Evolutionary conservation across 2,888 invertebrate species (phyloP).

Genomic region (Caenorhabditis sp.): DNA sequence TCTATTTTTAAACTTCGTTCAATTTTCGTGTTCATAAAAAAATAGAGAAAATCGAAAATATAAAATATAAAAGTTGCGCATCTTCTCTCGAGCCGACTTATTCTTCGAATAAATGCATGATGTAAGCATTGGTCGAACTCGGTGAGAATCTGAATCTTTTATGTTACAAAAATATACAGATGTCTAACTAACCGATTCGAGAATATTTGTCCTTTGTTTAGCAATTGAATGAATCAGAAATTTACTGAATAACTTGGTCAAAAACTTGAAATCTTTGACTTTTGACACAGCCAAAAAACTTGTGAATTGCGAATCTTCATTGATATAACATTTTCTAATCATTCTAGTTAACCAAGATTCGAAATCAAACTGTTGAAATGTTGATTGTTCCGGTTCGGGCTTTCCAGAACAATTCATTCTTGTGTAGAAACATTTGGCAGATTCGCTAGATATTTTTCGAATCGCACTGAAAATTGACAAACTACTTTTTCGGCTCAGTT

Average conservation of each 20-base stretch:
- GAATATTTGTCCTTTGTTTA: slow-evolving; percentile 4
- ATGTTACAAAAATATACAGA: background rate
- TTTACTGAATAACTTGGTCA: slow-evolving; percentile 16
- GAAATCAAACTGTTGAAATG: slow-evolving; percentile 15
- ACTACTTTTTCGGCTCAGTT: background rate
- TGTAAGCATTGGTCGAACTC: slow-evolving; percentile 28
- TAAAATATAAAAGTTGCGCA: slow-evolving; percentile 21
- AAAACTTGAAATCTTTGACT: slow-evolving; percentile 7
- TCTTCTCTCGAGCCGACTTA: slow-evolving; percentile 9
- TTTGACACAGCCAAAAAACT: slow-evolving; percentile 18
- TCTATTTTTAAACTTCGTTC: background rate
- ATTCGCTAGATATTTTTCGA: slow-evolving; percentile 3
- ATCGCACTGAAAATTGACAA: slow-evolving; percentile 1
- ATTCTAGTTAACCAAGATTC: slow-evolving; percentile 20
- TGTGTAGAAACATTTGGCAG: slow-evolving; percentile 11
- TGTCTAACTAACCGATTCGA: slow-evolving; percentile 10
- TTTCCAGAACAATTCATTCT: slow-evolving; percentile 16
- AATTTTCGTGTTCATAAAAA: slow-evolving; percentile 9
- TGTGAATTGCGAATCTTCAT: slow-evolving; percentile 9
- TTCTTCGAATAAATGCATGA: background rate
- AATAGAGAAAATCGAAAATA: slow-evolving; percentile 30
- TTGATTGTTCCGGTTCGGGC: slow-evolving; percentile 19
- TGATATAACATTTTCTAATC: slow-evolving; percentile 13
- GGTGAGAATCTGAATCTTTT: slow-evolving; percentile 14
- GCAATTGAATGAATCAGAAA: slow-evolving; percentile 15